Conservation (phyloP, 2,797 vertebrate species). For the Pagetopsis macropterus region DNA sequence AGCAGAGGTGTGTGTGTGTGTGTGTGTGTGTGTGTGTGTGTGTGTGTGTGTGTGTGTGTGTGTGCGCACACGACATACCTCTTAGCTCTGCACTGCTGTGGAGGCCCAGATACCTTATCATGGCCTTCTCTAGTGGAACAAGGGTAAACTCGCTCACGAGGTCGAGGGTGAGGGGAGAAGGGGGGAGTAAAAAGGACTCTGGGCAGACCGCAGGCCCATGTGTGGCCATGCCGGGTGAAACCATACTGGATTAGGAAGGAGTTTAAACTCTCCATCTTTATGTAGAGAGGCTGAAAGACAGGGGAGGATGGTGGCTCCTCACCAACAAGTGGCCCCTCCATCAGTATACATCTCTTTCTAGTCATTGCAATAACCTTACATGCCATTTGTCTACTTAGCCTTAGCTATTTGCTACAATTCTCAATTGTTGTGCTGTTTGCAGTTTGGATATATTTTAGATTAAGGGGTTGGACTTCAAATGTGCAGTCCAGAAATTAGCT, state of each 20-base stretch:
- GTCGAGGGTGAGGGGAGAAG: conserved; percentile 37
- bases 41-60: conserved; percentile 7
- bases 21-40: conserved; percentile 26
- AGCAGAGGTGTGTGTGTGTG: conserved; percentile 55
- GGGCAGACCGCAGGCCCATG: conserved; percentile 66
- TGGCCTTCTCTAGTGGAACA: conserved; percentile 73
- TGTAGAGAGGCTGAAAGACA: conserved; percentile 36
- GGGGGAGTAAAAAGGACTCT: conserved; percentile 23
- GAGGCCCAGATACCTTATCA: conserved; percentile 79
- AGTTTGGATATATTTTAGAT: background rate
- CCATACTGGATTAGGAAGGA: conserved; percentile 48
- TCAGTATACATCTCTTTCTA: conserved; percentile 26
- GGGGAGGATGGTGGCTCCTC: conserved; percentile 21
- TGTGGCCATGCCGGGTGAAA: conserved; percentile 64
- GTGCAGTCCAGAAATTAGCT: conserved; percentile 13
- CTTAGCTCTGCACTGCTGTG: conserved; percentile 56
- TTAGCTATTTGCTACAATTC: background rate
- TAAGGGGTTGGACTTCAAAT: conserved; percentile 21
- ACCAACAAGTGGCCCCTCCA: conserved; percentile 49
- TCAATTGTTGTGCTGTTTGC: background rate
- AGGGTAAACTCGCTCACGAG: conserved; percentile 70
- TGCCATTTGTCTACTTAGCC: background rate
- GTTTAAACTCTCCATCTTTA: conserved; percentile 56
- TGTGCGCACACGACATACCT: conserved; percentile 6
- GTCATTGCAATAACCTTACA: conserved; percentile 6